Evolutionary conservation across 2,888 invertebrate species (phyloP), one percentile per base, ranked within the genome.

Genomic region (Lasioglossum leucozonium): DNA sequence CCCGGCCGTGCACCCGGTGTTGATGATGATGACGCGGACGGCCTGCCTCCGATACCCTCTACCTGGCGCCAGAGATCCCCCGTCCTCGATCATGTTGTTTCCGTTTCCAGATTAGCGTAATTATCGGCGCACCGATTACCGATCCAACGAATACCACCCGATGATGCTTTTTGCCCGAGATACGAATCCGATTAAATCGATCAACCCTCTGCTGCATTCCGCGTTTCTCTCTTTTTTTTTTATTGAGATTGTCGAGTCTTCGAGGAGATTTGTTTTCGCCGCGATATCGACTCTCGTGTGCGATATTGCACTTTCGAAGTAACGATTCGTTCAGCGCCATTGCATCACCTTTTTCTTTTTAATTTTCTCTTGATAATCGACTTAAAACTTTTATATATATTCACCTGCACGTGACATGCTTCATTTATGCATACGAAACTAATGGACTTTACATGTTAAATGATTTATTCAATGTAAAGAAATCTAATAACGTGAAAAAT

Each of bases 101-200:
- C 84, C 79, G 85, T 82, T 82, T 82, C 84, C 72, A 86, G 85
- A 90, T 90, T 91, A 90, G 88, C 85, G 79, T 80, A 91, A 91
- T 90, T 91, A 90, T 91, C 76, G 85, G 78, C 69, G 78, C 81
- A 88, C 88, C 84, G 87, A 89, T 87, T 84, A 85, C 78, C 78
- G 79, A 58, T 76, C 72, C 44, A 78, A 77, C 82, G 74, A 47
- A 72, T 72, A 80, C 4, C 34, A n/a, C 74, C 73, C 62, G 44
- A 16, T 47, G 47, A 16, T 6, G 6, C 13, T 40, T 81, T 85
- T 81, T 69, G 62, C 62, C 47, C 37, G 22, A 22, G 34, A n/a
- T 44, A 18, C 30, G 40, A 62, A 65, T 55, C 34, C 62, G 16
- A 10, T 34, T 42, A 6, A 40, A 75, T 55, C 34, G 71, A 47